These are phyloP conservation scores for Scartelaos histophorus DNA, from an alignment of 2,113 vertebrate species.

Conservation along the genomic window DNA sequence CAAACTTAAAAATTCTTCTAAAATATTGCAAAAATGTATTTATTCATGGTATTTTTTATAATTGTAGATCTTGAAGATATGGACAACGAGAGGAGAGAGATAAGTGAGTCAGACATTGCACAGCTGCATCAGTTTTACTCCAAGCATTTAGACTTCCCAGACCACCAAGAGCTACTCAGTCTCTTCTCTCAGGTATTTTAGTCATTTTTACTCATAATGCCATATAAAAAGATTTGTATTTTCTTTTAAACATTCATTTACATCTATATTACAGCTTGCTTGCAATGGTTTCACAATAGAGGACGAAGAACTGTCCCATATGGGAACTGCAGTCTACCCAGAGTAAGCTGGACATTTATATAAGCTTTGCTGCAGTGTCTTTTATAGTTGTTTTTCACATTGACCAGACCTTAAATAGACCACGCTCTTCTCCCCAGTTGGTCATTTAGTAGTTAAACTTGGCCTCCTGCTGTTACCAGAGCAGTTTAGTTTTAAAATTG, in stretches of 20 bases:
- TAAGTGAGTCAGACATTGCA: slow-evolving; percentile 85
- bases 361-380: background rate
- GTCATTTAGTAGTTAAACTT: slow-evolving; percentile 10
- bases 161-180: slow-evolving; percentile 79
- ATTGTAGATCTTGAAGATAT: slow-evolving; percentile 87
- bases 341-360: slow-evolving; percentile 80
- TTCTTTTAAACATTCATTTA: background rate
- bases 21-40: background rate
- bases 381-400: background rate
- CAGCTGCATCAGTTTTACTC: slow-evolving; percentile 92
- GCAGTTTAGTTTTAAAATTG: slow-evolving; percentile 12
- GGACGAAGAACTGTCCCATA: slow-evolving; percentile 92
- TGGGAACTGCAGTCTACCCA: slow-evolving; percentile 95
- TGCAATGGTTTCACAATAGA: slow-evolving; percentile 98
- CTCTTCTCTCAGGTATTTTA: slow-evolving; percentile 91
- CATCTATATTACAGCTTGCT: slow-evolving; percentile 81
- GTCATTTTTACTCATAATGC: background rate
- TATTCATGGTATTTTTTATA: background rate
- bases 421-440: slow-evolving; percentile 11
- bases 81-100: slow-evolving; percentile 89
- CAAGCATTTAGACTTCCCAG: slow-evolving; percentile 88
- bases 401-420: slow-evolving; percentile 4
- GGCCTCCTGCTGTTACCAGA: slow-evolving; percentile 7
- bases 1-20: background rate
- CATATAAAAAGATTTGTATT: background rate